Evolutionary conservation across 2,797 vertebrate species (phyloP).

Genomic region (Spinus olivaceus): DNA sequence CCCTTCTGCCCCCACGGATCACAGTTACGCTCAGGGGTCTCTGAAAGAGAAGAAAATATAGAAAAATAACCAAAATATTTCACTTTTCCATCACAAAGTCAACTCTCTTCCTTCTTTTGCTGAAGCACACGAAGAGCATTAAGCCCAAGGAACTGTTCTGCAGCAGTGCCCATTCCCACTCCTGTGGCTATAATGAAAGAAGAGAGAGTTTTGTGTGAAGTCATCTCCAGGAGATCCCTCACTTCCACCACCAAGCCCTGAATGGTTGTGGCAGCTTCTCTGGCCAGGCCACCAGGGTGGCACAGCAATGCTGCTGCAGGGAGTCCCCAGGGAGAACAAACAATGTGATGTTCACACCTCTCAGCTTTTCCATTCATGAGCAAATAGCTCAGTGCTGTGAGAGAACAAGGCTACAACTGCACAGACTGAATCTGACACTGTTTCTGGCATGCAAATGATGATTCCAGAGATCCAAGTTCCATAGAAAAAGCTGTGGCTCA

Average conservation of each 20-base stretch:
- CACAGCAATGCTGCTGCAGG: not conserved
- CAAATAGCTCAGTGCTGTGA: not conserved
- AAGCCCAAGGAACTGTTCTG: not conserved
- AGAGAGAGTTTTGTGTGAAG: not conserved
- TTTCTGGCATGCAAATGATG: not conserved
- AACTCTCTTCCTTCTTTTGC: not conserved
- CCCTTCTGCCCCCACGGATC: slow-evolving; percentile 80
- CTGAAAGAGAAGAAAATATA: slow-evolving; percentile 61
- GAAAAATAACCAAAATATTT: not conserved
- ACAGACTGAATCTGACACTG: not conserved
- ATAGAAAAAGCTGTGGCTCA: not conserved
- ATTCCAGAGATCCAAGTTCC: not conserved
- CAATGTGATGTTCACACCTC: not conserved
- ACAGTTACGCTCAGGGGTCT: slow-evolving; percentile 84
- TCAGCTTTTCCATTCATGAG: not conserved
- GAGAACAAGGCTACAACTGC: not conserved
- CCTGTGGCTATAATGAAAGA: not conserved
- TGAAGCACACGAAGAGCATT: not conserved
- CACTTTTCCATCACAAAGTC: not conserved
- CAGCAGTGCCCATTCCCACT: not conserved
- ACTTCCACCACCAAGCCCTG: not conserved
- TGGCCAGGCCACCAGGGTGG: not conserved
- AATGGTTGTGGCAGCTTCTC: not conserved
- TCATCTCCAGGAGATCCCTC: not conserved
- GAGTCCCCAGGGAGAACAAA: not conserved